Evolutionary conservation across 2,797 vertebrate genomes (phyloP), one percentile per base, ranked within the genome.

Genomic region (Danio aesculapii): DNA sequence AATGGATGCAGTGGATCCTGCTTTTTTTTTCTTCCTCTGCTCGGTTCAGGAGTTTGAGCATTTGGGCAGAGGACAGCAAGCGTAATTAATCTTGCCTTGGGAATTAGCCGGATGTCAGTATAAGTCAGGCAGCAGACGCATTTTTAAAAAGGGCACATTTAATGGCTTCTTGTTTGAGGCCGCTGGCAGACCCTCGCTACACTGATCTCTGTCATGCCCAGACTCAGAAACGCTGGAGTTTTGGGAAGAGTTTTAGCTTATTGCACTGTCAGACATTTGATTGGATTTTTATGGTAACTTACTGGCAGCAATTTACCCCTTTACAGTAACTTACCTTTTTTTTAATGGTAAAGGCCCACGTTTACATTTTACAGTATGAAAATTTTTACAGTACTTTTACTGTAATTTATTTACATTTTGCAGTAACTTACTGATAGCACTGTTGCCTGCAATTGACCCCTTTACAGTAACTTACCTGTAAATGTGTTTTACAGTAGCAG

Each of bases 81-180:
- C 8, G 68, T 77, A 77, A 83, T 85, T 85, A 80, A 80, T 85
- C 81, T 83, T 68, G 68, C 58, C 70, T 77, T 77, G 77, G 75
- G 73, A 77, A 83, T 83, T 76, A 85, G 69, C 69, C 63, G 43
- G 62, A 70, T 77, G 81, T 77, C 81, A 77, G 74, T 16, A 14
- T 58, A 41, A 62, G 77, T 75, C 72, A 69, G 73, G 44, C 72
- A 50, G 70, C 44, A 57, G 53, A 72, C 19, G 17, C 55, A 49
- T 71, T 74, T 81, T 80, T 81, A 49, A 74, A 89, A 88, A 91
- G 86, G 88, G 87, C 86, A 90, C 89, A 88, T 88, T 92, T 92
- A 92, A 92, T 90, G 86, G 86, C 86, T 88, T 89, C 89, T 91
- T 61, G 41, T 79, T 81, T 75, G 66, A 59, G 66, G 14, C 49